Evolutionary conservation across 2,888 invertebrate species (phyloP).

Genomic region (Eumerus sabulonum): DNA sequence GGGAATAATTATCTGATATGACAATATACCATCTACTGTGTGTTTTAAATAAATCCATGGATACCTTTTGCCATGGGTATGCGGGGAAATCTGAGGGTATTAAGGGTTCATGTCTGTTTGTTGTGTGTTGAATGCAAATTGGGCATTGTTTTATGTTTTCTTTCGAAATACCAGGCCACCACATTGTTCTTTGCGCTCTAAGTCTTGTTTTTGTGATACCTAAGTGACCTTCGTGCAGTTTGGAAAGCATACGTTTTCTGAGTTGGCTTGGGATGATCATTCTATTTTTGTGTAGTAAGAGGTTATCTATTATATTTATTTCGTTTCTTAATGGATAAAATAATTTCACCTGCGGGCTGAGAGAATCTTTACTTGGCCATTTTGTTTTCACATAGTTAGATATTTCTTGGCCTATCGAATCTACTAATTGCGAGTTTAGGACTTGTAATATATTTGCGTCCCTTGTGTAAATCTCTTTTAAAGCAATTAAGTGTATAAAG

Average conservation of each 20-base stretch:
- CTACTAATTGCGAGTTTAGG: background rate
- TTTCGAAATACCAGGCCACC: conserved; percentile 6
- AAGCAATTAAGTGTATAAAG: no score
- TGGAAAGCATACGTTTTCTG: no score
- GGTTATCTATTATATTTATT: no score
- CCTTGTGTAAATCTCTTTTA: no score
- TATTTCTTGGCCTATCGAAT: background rate
- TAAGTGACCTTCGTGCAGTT: no score
- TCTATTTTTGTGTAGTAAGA: no score
- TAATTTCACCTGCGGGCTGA: no score
- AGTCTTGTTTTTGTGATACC: conserved; percentile 4
- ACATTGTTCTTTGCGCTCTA: conserved; percentile 4
- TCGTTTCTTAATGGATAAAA: no score
- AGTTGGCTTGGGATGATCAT: no score
- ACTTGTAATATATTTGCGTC: background rate
- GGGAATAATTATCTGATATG: background rate
- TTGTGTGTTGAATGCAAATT: background rate
- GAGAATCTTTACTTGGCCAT: background rate
- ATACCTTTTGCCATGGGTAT: background rate
- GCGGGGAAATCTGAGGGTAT: conserved; percentile 3
- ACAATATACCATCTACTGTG: background rate
- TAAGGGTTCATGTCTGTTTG: background rate
- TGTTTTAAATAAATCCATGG: no score
- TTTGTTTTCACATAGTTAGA: background rate
- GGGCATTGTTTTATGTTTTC: background rate